phyloP scores from a whole-genome alignment of 2,888 invertebrate species.

The Anoplius nigerrimus region DNA sequence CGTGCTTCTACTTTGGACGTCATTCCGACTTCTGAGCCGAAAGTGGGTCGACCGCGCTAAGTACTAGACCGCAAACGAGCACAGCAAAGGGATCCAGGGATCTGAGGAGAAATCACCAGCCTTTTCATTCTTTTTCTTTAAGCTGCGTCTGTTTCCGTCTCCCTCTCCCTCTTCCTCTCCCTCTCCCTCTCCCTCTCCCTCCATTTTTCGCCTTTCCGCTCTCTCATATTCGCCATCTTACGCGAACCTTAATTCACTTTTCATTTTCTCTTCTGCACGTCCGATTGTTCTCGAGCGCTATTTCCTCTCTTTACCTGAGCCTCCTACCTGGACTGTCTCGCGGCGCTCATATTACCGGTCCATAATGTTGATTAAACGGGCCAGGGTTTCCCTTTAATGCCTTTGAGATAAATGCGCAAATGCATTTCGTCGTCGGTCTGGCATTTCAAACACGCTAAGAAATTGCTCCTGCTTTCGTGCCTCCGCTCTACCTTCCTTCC shows the following conservation, averaged over 20 bases:
- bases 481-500: too few relatives aligned
- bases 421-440: too few relatives aligned
- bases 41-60: constrained; percentile 42
- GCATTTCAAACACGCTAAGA: too few relatives aligned
- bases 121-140: constrained; percentile 9
- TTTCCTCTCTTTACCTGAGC: too few relatives aligned
- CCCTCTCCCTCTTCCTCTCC: too few relatives aligned
- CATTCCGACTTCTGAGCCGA: constrained; percentile 12
- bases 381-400: too few relatives aligned
- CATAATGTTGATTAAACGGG: too few relatives aligned
- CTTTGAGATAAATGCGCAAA: too few relatives aligned
- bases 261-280: neutral
- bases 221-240: neutral
- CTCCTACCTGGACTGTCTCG: neutral
- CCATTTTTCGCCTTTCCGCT: neutral
- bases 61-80: constrained; percentile 30
- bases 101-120: constrained; percentile 22
- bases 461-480: too few relatives aligned
- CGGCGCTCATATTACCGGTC: too few relatives aligned
- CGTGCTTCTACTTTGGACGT: constrained; percentile 1
- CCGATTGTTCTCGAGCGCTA: too few relatives aligned
- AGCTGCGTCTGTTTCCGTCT: neutral
- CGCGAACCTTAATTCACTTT: neutral
- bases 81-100: constrained; percentile 34
- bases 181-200: neutral